Base-by-base conservation (phyloP, 23 tunicate genomes). In the Diplosoma virens region DNA sequence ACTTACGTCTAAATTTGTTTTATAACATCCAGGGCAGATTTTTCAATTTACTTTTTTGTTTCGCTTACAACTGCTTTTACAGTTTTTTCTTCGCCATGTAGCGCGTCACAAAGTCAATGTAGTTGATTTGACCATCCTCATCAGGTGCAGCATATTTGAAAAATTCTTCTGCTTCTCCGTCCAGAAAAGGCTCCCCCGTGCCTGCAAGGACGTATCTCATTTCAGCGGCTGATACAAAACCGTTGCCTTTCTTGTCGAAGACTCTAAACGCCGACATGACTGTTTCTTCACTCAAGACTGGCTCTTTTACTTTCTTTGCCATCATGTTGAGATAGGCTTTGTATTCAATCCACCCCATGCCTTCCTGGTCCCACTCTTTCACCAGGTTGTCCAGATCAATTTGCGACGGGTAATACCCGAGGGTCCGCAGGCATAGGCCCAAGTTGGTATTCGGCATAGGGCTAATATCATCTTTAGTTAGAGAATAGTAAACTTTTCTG, bases 51-150 rank as follows among this genome's bases (percentile, higher is more conserved):
- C n/a, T n/a, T n/a, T n/a, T n/a, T n/a, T n/a, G n/a, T n/a, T n/a
- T n/a, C n/a, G n/a, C n/a, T n/a, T n/a, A n/a, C n/a, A n/a, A n/a
- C n/a, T n/a, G n/a, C n/a, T n/a, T n/a, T n/a, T n/a, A n/a, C n/a
- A n/a, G n/a, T n/a, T n/a, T n/a, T n/a, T n/a, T n/a, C n/a, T 61
- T 61, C 18, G 69, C 7, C 69, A 61, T 61, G 35, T 27, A 27
- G 34, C 69, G 69, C 6, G 35, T 4, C 3, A 61, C 30, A n/a
- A 61, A 61, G 6, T 61, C 69, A 7, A 27, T 35, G 21, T 61
- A 61, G n/a, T 61, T 27, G 6, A 61, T n/a, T n/a, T 61, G 69
- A 14, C 69, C 69, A 29, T 61, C 69, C 35, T 61, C 69, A 61
- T 61, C 69, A 5, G 35, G n/a, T 6, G 30, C 30, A 27, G 69